Conservation (phyloP, 2,113 vertebrate genomes). For the Carassius auratus region DNA sequence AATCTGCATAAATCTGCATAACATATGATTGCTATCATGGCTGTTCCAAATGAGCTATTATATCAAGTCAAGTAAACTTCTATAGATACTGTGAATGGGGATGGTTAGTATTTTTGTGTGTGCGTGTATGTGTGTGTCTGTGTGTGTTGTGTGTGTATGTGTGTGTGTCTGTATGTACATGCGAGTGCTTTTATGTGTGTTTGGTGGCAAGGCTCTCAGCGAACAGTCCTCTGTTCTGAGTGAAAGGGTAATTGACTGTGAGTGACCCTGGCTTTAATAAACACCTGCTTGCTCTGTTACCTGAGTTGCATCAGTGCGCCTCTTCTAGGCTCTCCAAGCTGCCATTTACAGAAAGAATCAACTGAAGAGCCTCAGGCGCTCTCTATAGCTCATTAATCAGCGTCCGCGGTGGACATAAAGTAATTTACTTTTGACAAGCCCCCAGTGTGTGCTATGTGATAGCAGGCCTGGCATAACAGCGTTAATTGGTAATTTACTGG, state of each 20-base stretch:
- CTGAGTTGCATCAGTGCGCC: constrained; percentile 11
- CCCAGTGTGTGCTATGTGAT: constrained; percentile 44
- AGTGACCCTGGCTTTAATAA: constrained; percentile 56
- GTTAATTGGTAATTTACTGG: constrained; percentile 55
- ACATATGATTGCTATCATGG: neutral
- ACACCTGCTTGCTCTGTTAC: constrained; percentile 37
- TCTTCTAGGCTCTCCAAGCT: constrained; percentile 30
- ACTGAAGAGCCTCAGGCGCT: constrained; percentile 39
- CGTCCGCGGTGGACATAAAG: constrained; percentile 51
- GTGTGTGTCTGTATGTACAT: neutral
- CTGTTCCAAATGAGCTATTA: neutral
- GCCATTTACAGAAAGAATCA: constrained; percentile 53
- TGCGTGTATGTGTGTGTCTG: too few species aligned
- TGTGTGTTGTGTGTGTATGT: neutral
- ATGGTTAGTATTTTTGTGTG: neutral
- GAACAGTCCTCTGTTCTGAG: constrained; percentile 25
- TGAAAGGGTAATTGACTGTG: constrained; percentile 57
- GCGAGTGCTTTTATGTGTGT: neutral
- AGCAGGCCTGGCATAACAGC: constrained; percentile 41
- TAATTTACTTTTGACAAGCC: constrained; percentile 52
- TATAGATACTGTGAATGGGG: neutral
- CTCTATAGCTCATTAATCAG: constrained; percentile 58
- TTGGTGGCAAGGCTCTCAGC: neutral
- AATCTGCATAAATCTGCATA: too few species aligned
- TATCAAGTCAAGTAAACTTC: neutral